Conservation (phyloP, 1,140 invertebrate genomes). For the Rhagoletis pomonella region DNA sequence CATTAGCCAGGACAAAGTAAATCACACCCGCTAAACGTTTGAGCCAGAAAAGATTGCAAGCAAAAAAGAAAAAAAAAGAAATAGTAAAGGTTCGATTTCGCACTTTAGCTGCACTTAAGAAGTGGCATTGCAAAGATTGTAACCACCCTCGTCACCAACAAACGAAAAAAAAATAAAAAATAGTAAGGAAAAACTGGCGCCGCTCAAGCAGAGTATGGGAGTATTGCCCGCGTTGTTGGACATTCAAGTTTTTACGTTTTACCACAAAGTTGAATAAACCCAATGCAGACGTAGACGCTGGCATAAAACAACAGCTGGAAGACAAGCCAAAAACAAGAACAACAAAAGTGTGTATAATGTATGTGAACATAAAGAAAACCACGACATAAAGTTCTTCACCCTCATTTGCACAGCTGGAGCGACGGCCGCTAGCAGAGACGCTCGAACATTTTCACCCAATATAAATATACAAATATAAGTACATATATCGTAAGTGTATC, state of each 20-base stretch:
- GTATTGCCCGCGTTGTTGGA: constrained; percentile 29
- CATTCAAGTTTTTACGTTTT: constrained; percentile 38
- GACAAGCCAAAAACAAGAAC: constrained; percentile 10
- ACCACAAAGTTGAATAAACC: constrained; percentile 48
- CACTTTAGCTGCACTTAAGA: constrained; percentile 38
- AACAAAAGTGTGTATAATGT: not conserved
- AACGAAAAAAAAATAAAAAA: not conserved
- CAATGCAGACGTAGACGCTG: not conserved
- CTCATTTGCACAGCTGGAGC: constrained; percentile 45
- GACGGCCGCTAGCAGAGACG: constrained; percentile 18
- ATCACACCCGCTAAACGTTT: constrained; percentile 39
- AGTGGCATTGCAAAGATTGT: not conserved
- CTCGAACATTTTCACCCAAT: constrained; percentile 31
- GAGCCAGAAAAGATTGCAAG: not conserved
- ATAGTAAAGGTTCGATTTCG: constrained; percentile 37
- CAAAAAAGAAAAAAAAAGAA: not conserved
- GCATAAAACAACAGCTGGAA: constrained; percentile 37
- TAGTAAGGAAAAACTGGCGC: not conserved
- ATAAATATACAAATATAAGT: not conserved
- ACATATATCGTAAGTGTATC: not conserved
- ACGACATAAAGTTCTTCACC: constrained; percentile 50
- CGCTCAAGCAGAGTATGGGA: constrained; percentile 14
- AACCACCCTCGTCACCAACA: not conserved
- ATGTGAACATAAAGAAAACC: constrained; percentile 7
- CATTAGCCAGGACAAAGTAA: not conserved